Base-by-base conservation (phyloP, 2,888 invertebrate species). In the Xylophagus ater region DNA sequence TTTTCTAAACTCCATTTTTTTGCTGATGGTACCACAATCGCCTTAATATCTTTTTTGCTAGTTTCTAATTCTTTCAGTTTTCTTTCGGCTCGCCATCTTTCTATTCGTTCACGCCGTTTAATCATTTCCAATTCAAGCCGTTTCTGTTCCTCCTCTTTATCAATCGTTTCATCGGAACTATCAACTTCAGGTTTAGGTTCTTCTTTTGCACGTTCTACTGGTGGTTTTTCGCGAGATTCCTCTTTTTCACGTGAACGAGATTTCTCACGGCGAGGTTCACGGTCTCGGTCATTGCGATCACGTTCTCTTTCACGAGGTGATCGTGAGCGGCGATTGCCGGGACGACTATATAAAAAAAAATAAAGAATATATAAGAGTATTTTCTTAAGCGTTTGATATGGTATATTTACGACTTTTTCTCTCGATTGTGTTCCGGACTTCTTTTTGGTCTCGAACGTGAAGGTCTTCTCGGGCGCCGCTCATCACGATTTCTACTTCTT, bases 1-100 rank as follows among this genome's bases (percentile, higher is more conserved):
- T 96, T 93, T 61, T 96, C 92, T 38, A 96, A 67, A 40, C 90
- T 92, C 90, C 96, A 96, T 56, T 89, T 88, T 64, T 92, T 93
- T 2, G 69, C 63, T 15, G 69, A 60, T 0, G 73, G 69, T 68
- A 74, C 59, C 31, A 78, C 62, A 20, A 76, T 70, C 18, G 76
- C 72, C 43, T 78, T 76, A 53, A 82, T 76, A 46, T 86, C 85
- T 53, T 82, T 82, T 57, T 83, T 85, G 4, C 78, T 79, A 5
- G 78, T 74, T 57, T 88, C 85, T 25, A 87, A 62, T 56, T 88
- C 86, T 53, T 83, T 84, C 48, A 87, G 82, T 60, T 92, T 92
- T 10, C 93, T 74, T 53, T 96, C 93, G 0, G 89, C 88, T 31
- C 96, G 71, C 94, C 94, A 96, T 37, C 92, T 75, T 62, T 97